These are phyloP conservation scores for Netelia melanura DNA, from an alignment of 2,888 invertebrate species.

Conservation along the genomic window DNA sequence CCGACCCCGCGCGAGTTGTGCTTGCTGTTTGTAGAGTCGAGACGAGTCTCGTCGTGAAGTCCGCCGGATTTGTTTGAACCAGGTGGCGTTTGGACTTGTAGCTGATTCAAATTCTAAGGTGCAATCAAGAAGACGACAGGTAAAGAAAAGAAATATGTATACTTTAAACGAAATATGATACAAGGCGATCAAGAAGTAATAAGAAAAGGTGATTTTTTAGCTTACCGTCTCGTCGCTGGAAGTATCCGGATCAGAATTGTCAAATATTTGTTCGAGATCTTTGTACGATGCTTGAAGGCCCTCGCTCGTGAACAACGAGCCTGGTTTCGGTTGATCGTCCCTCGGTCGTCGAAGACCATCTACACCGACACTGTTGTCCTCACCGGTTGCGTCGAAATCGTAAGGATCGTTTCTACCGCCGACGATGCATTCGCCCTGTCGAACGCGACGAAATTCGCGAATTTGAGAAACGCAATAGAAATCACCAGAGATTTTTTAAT, in stretches of 20 bases:
- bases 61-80: constrained; percentile 92
- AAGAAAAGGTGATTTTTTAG: constrained; percentile 60
- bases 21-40: constrained; percentile 79
- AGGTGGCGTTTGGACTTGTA: constrained; percentile 95
- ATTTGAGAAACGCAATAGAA: constrained; percentile 40
- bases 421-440: constrained; percentile 79
- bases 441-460: constrained; percentile 50
- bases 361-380: constrained; percentile 85
- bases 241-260: constrained; percentile 94
- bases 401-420: constrained; percentile 87
- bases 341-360: constrained; percentile 85
- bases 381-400: constrained; percentile 90
- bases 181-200: constrained; percentile 33
- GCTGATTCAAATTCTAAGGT: constrained; percentile 85
- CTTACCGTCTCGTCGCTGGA: constrained; percentile 94
- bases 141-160: background rate
- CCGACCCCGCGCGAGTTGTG: constrained; percentile 85
- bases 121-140: background rate
- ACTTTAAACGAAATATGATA: background rate
- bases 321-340: constrained; percentile 86
- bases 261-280: constrained; percentile 97
- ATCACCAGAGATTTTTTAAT: constrained; percentile 10
- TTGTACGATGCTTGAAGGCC: constrained; percentile 95
- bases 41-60: constrained; percentile 86
- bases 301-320: constrained; percentile 94